These are phyloP conservation scores for Tolypeutes matacus DNA, from an alignment of 2,797 vertebrate species.

Conservation along the genomic window DNA sequence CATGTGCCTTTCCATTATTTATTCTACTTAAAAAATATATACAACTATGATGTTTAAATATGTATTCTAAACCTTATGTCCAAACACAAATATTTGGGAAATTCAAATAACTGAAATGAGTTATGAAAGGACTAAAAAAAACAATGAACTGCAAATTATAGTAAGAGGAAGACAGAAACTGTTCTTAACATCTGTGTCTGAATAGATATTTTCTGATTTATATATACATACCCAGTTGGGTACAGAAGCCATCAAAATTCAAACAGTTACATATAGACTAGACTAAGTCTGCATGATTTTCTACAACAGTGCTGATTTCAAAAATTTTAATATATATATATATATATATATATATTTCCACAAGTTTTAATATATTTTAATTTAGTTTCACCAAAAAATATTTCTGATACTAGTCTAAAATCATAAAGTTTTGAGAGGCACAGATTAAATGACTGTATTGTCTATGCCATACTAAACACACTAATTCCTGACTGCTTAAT, in stretches of 20 bases:
- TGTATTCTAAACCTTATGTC: constrained; percentile 79
- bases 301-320: constrained; percentile 49
- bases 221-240: constrained; percentile 39
- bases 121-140: constrained; percentile 75
- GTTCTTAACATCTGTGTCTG: constrained; percentile 43
- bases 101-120: constrained; percentile 79
- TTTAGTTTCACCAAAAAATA: constrained; percentile 63
- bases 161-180: constrained; percentile 71
- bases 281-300: constrained; percentile 27
- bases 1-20: constrained; percentile 80
- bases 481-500: constrained; percentile 72
- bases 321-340: too few relatives aligned
- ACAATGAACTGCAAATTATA: constrained; percentile 70
- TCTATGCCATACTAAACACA: constrained; percentile 24
- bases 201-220: constrained; percentile 52
- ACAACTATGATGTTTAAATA: constrained; percentile 85
- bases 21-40: constrained; percentile 85
- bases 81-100: constrained; percentile 84
- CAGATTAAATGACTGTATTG: constrained; percentile 48
- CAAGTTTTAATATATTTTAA: too few relatives aligned
- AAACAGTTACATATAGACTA: constrained; percentile 56
- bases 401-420: constrained; percentile 55
- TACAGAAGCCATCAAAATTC: constrained; percentile 36
- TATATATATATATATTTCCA: too few relatives aligned
- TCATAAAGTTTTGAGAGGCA: constrained; percentile 54